Evolutionary conservation across 1,140 invertebrate species (phyloP), one percentile per base, ranked within the genome.

Genomic region (Drosophila nasuta): DNA sequence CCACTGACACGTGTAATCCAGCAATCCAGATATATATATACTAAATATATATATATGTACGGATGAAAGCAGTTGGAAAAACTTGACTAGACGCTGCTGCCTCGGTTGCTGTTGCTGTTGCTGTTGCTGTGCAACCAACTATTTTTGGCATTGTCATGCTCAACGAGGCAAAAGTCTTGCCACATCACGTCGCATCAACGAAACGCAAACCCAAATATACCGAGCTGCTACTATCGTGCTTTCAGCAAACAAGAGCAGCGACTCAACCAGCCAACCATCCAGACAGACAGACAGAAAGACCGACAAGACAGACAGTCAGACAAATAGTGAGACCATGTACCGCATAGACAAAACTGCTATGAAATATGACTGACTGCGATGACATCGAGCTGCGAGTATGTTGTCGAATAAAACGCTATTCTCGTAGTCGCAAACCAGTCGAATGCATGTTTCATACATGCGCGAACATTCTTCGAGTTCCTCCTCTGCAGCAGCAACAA

Each of bases 1-100:
- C 74, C 85, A 81, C 63, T 72, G 85, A 89, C 85, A 89, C 83
- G 85, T 89, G 83, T 88, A 81, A 87, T 79, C 76, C 69, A 72
- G 33, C 43, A 35, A 54, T 69, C 48, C 56, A 54, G 5, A 11
- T 15, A 58, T 63, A 65, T 66, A 56, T 38, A 20, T 20, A 20
- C 15, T 20, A 0, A 2, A 59, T 57, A 25, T 58, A 62, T 5
- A 20, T 57, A 11, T 25, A 35, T 67, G 25, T 57, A 38, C 15
- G 63, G 35, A 0, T 4, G 41, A 15, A 60, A 70, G 28, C 13
- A 30, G 56, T 17, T 46, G 64, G 49, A 74, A 35, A 56, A 66
- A 64, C 1, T 49, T 13, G 67, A 73, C 79, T 76, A 82, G 82
- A 79, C 82, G 52, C 54, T 60, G 66, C 76, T 38, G 35, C 35